Percentiles rank a stretch among this genome's conserved stretches.
Conservation (phyloP, 2,113 vertebrate genomes). For the Phoenicopterus ruber region DNA sequence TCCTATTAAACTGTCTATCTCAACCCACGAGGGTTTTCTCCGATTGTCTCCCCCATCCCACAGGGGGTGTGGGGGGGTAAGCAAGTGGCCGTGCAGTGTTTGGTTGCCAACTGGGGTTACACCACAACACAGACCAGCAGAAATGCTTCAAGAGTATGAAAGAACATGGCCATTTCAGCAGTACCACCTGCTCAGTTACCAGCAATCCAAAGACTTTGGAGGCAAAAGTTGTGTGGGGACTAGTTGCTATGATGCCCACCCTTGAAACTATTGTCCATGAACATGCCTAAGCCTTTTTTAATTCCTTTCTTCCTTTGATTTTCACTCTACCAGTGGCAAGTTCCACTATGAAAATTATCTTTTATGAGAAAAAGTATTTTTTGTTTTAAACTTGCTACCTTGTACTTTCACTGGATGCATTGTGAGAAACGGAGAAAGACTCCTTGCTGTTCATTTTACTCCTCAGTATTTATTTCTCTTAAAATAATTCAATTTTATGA, state of each 20-base stretch:
- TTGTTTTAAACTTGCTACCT: neutral
- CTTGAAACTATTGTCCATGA: neutral
- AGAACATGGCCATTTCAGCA: neutral
- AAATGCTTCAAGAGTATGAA: neutral
- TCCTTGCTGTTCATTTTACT: neutral
- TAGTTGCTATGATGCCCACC: neutral
- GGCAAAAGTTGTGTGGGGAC: neutral
- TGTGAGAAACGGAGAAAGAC: neutral
- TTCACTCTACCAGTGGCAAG: neutral
- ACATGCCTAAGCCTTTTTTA: neutral
- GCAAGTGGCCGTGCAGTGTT: no score
- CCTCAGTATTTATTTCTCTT: neutral
- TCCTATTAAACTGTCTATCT: no score
- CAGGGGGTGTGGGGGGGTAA: no score
- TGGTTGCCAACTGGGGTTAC: no score
- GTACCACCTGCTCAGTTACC: neutral
- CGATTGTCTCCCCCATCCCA: no score
- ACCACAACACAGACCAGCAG: neutral
- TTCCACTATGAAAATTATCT: neutral
- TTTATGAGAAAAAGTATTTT: neutral
- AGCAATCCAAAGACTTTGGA: neutral
- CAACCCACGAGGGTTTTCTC: no score
- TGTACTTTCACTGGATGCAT: neutral
- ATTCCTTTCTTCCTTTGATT: neutral
- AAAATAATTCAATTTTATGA: neutral